phyloP scores from a whole-genome alignment of 2,797 vertebrate genomes.

The Jordanella pulchra region DNA sequence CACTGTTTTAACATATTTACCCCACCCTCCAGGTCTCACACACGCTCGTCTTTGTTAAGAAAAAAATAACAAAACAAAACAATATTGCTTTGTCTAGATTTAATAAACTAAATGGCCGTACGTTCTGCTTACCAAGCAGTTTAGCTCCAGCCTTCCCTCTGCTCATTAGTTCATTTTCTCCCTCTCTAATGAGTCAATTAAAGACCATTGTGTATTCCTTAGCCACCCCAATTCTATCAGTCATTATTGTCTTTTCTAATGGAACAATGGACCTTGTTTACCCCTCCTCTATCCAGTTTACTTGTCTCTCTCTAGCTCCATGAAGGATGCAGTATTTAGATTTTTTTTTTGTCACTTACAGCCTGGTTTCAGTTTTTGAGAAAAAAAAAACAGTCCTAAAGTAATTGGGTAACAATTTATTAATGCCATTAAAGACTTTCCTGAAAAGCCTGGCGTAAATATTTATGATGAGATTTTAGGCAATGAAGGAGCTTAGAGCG shows the following conservation, averaged over 20 bases:
- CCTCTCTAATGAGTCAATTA: constrained; percentile 80
- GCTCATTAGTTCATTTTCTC: constrained; percentile 78
- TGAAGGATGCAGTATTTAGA: constrained; percentile 36
- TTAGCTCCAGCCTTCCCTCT: constrained; percentile 52
- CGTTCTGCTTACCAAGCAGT: constrained; percentile 76
- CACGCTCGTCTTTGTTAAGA: constrained; percentile 36
- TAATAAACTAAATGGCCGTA: constrained; percentile 68
- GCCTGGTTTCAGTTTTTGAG: background rate
- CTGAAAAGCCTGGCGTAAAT: background rate
- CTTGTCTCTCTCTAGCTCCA: constrained; percentile 21
- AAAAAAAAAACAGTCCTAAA: background rate
- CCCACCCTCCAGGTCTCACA: constrained; percentile 7
- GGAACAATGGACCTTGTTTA: constrained; percentile 73
- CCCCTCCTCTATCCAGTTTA: constrained; percentile 24
- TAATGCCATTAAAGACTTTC: background rate
- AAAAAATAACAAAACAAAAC: constrained; percentile 20
- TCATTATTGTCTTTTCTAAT: constrained; percentile 72
- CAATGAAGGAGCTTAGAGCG: background rate
- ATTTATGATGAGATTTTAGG: background rate
- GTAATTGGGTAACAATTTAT: background rate
- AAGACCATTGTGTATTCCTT: constrained; percentile 77
- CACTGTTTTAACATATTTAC: too few relatives aligned
- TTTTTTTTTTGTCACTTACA: background rate
- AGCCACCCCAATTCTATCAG: constrained; percentile 73
- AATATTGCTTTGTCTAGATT: constrained; percentile 62